Evolutionary conservation across 2,888 invertebrate genomes (phyloP).

Genomic region (Spisula solida): DNA sequence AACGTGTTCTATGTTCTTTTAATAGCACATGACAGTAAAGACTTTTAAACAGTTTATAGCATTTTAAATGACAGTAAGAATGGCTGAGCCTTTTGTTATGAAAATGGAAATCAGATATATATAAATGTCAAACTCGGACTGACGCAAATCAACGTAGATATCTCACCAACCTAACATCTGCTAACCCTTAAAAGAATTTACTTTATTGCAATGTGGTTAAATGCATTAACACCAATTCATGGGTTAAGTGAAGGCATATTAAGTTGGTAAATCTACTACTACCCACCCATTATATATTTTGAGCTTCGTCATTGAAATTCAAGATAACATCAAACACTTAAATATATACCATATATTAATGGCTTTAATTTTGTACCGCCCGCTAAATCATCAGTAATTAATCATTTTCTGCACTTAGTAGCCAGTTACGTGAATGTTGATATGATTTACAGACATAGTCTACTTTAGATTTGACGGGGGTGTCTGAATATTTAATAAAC

Average conservation of each 20-base stretch:
- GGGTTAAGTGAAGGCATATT: neutral
- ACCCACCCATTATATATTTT: neutral
- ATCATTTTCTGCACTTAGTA: neutral
- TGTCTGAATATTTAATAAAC: neutral
- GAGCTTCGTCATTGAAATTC: neutral
- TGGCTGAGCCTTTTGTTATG: too few species aligned
- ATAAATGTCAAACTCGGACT: too few species aligned
- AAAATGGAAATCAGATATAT: too few species aligned
- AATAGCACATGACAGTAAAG: too few species aligned
- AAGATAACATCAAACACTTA: constrained; percentile 9
- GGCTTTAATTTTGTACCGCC: neutral
- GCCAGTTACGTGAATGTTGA: neutral
- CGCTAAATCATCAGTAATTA: neutral
- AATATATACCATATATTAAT: neutral
- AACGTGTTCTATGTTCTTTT: too few species aligned
- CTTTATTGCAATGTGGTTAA: too few species aligned
- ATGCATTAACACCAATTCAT: neutral
- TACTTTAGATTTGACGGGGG: too few species aligned
- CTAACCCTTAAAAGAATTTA: too few species aligned
- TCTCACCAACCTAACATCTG: too few species aligned
- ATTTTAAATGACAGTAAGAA: too few species aligned
- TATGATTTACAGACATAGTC: neutral
- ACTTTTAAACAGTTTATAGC: too few species aligned
- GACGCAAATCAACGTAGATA: too few species aligned
- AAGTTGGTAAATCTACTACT: neutral